phyloP scores from a whole-genome alignment of 2,797 vertebrate genomes.

The Sylvia borin region DNA sequence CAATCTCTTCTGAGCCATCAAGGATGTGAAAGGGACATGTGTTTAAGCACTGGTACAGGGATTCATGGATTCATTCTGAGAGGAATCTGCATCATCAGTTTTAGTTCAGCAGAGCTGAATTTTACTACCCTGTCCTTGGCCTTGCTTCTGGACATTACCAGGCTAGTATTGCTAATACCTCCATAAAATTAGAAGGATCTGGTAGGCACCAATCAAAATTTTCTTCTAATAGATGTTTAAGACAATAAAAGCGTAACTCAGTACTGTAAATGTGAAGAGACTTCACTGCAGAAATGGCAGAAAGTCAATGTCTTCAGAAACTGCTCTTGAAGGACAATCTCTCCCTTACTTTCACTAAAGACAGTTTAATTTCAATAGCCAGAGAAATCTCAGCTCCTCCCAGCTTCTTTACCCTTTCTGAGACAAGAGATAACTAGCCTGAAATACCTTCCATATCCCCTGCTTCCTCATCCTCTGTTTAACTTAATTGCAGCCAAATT shows the following conservation, averaged over 20 bases:
- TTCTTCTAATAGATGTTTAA: not conserved
- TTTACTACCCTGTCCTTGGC: not conserved
- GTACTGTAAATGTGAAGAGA: not conserved
- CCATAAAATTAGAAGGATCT: not conserved
- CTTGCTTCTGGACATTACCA: not conserved
- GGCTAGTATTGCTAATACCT: not conserved
- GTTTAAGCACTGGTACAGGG: not conserved
- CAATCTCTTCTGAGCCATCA: not conserved
- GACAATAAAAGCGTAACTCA: not conserved
- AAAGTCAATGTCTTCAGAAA: not conserved
- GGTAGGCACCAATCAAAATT: not conserved
- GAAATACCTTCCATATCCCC: not conserved
- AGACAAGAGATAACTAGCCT: not conserved
- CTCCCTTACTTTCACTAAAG: not conserved
- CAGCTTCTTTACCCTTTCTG: not conserved
- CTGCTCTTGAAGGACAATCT: not conserved
- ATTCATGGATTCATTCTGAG: not conserved
- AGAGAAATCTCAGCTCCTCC: not conserved
- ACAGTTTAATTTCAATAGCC: not conserved
- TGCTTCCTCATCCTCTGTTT: not conserved
- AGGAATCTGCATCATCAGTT: not conserved
- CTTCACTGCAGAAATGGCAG: not conserved
- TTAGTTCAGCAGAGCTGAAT: conserved; percentile 13
- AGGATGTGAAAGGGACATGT: not conserved
- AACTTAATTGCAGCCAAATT: conserved; percentile 5